These are phyloP conservation scores for Zeugodacus cucurbitae DNA, from an alignment of 1,140 invertebrate species.

Conservation along the genomic window DNA sequence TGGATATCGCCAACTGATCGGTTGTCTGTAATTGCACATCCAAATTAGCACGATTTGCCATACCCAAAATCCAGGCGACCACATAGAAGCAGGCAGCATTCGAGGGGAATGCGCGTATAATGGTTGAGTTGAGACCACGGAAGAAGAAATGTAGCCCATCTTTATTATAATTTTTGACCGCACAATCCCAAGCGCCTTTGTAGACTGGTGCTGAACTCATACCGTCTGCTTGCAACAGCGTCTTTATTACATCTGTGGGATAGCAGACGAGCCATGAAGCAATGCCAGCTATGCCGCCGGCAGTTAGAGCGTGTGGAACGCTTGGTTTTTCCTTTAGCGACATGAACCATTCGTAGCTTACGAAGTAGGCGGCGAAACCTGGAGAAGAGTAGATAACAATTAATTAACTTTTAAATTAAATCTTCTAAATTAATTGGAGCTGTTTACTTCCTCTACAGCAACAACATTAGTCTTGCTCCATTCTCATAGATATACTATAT, in stretches of 20 bases:
- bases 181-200: slow-evolving; percentile 77
- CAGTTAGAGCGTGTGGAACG: slow-evolving; percentile 73
- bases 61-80: slow-evolving; percentile 78
- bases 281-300: slow-evolving; percentile 86
- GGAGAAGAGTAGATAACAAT: neutral
- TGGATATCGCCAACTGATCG: slow-evolving; percentile 33
- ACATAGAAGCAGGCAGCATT: slow-evolving; percentile 91
- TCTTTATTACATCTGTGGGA: slow-evolving; percentile 91
- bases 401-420: neutral
- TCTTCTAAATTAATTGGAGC: too few species aligned
- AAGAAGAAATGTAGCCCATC: slow-evolving; percentile 79
- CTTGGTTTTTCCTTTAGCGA: slow-evolving; percentile 62
- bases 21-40: slow-evolving; percentile 47
- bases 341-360: slow-evolving; percentile 79
- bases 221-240: slow-evolving; percentile 84
- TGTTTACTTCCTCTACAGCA: too few species aligned
- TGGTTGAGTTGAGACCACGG: slow-evolving; percentile 79
- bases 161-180: slow-evolving; percentile 72
- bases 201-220: slow-evolving; percentile 70
- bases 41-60: slow-evolving; percentile 49
- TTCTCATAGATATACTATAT: neutral
- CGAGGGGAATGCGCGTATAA: slow-evolving; percentile 89
- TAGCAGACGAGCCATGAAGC: slow-evolving; percentile 88
- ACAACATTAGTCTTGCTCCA: rapidly evolving
- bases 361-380: slow-evolving; percentile 70